Percentiles rank a stretch among this genome's conserved stretches.
Evolutionary conservation across 2,113 vertebrate genomes (phyloP).

Genomic region (Nansenia antarctica): DNA sequence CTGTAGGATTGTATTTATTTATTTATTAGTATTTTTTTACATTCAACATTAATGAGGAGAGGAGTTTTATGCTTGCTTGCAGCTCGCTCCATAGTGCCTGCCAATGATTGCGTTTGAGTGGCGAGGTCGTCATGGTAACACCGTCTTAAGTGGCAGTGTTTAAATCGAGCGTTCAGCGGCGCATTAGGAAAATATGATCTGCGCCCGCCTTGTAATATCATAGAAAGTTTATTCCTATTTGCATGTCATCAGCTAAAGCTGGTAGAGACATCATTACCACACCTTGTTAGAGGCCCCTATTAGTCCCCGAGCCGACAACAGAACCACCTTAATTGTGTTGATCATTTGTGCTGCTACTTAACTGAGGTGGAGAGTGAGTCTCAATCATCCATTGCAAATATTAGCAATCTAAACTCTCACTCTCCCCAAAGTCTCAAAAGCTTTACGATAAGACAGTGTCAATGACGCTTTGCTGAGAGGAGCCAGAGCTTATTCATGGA

Average conservation of each 20-base stretch:
- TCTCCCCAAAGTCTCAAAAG: no score
- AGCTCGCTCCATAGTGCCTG: not conserved
- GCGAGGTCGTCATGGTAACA: not conserved
- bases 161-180: not conserved
- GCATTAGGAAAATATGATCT: not conserved
- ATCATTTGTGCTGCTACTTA: constrained; percentile 46
- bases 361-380: constrained; percentile 41
- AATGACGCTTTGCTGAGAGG: no score
- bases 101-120: not conserved
- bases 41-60: not conserved
- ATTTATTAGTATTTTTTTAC: not conserved
- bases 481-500: no score
- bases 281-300: constrained; percentile 32
- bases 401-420: no score
- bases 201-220: constrained; percentile 5
- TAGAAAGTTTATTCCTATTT: not conserved
- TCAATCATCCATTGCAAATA: constrained; percentile 27
- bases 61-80: not conserved
- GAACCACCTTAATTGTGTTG: constrained; percentile 54
- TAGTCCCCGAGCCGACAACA: constrained; percentile 42
- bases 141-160: not conserved
- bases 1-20: not conserved
- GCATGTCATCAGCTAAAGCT: constrained; percentile 24
- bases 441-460: no score
- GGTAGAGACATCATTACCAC: constrained; percentile 25